These are phyloP conservation scores for Cenopis cana DNA, from an alignment of 2,888 invertebrate species.

Conservation along the genomic window DNA sequence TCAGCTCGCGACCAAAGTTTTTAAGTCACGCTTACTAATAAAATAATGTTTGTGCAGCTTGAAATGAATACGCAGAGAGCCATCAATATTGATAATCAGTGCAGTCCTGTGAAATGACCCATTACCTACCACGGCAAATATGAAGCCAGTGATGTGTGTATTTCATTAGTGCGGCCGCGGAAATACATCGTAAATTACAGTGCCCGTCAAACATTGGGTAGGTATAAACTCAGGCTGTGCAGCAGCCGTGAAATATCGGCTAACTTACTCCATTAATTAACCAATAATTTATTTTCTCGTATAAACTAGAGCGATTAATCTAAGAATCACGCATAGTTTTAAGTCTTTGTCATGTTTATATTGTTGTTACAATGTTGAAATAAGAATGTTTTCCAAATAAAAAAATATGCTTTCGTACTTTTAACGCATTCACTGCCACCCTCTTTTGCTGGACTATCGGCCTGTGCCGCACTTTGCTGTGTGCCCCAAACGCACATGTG, in stretches of 20 bases:
- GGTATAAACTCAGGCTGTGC: constrained; percentile 25
- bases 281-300: constrained; percentile 19
- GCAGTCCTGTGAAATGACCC: neutral
- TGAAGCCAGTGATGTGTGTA: neutral
- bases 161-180: constrained; percentile 10
- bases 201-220: constrained; percentile 13
- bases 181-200: constrained; percentile 25
- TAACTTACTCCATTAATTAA: constrained; percentile 24
- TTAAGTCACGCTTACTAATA: no score
- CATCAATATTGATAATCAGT: neutral
- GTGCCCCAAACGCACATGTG: no score
- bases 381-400: no score
- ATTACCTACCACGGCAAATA: neutral
- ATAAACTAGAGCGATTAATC: neutral
- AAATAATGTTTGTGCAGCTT: no score
- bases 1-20: no score
- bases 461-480: no score
- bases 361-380: no score
- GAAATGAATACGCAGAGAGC: no score
- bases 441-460: no score
- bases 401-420: no score
- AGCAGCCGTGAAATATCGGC: constrained; percentile 20
- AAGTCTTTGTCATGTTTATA: no score
- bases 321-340: neutral
- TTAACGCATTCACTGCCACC: no score